A percentile compares a stretch with the other conserved stretches of the same genome.
These are phyloP conservation scores for Phortica variegata DNA, from an alignment of 1,140 invertebrate genomes.

Conservation along the genomic window DNA sequence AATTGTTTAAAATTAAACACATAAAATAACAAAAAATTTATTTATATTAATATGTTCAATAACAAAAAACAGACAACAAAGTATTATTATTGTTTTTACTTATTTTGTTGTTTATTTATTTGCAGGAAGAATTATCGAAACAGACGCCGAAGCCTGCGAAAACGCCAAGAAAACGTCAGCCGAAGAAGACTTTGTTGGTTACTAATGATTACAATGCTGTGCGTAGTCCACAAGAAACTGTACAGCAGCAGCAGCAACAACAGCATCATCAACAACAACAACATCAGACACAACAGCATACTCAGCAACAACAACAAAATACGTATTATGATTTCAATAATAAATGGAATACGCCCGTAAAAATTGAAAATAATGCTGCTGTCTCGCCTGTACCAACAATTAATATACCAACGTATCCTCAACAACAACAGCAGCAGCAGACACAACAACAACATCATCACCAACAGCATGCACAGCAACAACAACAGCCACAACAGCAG, in stretches of 20 bases:
- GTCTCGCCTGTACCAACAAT: slow-evolving; percentile 48
- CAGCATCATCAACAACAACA: slow-evolving; percentile 41
- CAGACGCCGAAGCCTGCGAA: slow-evolving; percentile 46
- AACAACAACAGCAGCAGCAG: slow-evolving; percentile 52
- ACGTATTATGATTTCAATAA: slow-evolving; percentile 54
- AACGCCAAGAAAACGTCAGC: slow-evolving; percentile 50
- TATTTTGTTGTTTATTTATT: slow-evolving; percentile 21
- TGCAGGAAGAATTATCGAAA: slow-evolving; percentile 42
- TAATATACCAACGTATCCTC: slow-evolving; percentile 57
- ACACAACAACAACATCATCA: slow-evolving; percentile 24
- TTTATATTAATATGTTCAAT: too few relatives aligned
- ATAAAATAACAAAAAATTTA: too few relatives aligned
- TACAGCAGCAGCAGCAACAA: slow-evolving; percentile 40
- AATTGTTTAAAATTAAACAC: not conserved
- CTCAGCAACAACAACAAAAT: slow-evolving; percentile 45
- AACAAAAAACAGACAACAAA: too few relatives aligned
- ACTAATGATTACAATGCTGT: slow-evolving; percentile 45
- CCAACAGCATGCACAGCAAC: slow-evolving; percentile 47
- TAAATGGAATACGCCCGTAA: slow-evolving; percentile 52
- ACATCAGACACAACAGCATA: slow-evolving; percentile 33
- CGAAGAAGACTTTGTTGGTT: slow-evolving; percentile 51
- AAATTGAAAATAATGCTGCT: slow-evolving; percentile 48
- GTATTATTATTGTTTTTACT: too few relatives aligned
- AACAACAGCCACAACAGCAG: slow-evolving; percentile 28
- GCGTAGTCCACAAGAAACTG: slow-evolving; percentile 45